phyloP scores from a whole-genome alignment of 2,888 invertebrate species.

The Megaustenia siamemsis region DNA sequence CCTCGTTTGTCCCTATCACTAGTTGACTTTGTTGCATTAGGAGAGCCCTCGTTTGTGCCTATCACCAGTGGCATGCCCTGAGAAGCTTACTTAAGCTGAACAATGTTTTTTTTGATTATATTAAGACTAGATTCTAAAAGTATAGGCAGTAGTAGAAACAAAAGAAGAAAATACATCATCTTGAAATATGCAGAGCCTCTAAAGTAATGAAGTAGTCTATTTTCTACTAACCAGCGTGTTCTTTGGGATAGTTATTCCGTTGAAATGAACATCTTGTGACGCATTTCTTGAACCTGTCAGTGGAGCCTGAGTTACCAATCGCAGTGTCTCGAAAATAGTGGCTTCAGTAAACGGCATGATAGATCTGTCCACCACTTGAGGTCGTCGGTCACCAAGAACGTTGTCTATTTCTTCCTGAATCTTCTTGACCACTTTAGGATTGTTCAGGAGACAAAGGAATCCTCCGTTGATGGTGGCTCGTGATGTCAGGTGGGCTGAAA shows the following conservation, averaged over 20 bases:
- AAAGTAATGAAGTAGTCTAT: too few species aligned
- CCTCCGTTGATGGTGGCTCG: constrained; percentile 57
- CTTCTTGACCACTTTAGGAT: constrained; percentile 59
- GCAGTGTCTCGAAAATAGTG: constrained; percentile 52
- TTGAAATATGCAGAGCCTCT: too few species aligned
- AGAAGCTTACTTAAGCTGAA: too few species aligned
- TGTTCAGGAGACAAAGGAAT: constrained; percentile 60
- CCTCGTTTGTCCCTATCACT: too few species aligned
- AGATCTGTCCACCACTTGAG: constrained; percentile 55
- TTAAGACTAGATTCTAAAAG: too few species aligned
- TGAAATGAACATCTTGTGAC: not conserved
- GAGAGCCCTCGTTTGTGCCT: too few species aligned
- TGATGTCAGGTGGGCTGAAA: constrained; percentile 55
- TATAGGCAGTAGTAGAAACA: too few species aligned
- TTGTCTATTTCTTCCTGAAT: constrained; percentile 62
- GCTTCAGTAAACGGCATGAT: constrained; percentile 58
- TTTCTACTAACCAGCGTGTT: not conserved
- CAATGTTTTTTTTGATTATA: too few species aligned
- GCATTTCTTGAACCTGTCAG: not conserved
- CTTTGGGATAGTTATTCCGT: constrained; percentile 22
- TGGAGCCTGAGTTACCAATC: constrained; percentile 20
- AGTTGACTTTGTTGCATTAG: too few species aligned
- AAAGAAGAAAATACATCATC: too few species aligned
- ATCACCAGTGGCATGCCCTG: too few species aligned
- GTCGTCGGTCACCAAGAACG: constrained; percentile 55